Percentiles rank a stretch among this genome's conserved stretches.
These are phyloP conservation scores for Leptogaster cylindrica DNA, from an alignment of 2,888 invertebrate genomes.

Conservation along the genomic window DNA sequence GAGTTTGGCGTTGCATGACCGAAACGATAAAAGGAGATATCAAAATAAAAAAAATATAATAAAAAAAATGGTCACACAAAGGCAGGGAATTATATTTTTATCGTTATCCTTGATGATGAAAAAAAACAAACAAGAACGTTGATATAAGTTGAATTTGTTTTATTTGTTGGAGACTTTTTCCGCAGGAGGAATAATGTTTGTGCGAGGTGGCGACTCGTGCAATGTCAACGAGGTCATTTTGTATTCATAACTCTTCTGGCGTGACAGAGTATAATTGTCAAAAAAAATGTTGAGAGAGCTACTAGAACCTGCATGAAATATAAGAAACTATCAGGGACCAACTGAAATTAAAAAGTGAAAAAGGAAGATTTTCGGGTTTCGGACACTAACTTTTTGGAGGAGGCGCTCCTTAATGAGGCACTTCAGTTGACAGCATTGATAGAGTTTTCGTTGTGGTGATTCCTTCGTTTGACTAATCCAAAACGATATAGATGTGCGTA, in stretches of 20 bases:
- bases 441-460: neutral
- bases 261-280: conserved; percentile 47
- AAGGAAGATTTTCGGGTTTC: conserved; percentile 15
- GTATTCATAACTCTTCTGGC: conserved; percentile 48
- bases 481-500: no score
- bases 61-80: conserved; percentile 44
- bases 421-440: conserved; percentile 11
- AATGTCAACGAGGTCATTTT: conserved; percentile 49
- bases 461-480: no score
- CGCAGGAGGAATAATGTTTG: conserved; percentile 36
- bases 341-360: conserved; percentile 11
- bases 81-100: conserved; percentile 46
- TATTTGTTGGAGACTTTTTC: conserved; percentile 38
- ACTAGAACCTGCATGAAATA: no score
- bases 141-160: conserved; percentile 45
- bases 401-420: conserved; percentile 26
- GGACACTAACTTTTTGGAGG: conserved; percentile 1
- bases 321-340: conserved; percentile 14
- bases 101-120: conserved; percentile 46
- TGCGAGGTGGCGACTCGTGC: conserved; percentile 42
- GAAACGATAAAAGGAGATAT: conserved; percentile 47
- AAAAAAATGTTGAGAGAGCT: no score
- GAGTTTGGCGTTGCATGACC: conserved; percentile 43
- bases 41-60: no score
- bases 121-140: conserved; percentile 28